phyloP scores from a whole-genome alignment of 92 coral and sea anemone genomes.

The Palythoa grandis region DNA sequence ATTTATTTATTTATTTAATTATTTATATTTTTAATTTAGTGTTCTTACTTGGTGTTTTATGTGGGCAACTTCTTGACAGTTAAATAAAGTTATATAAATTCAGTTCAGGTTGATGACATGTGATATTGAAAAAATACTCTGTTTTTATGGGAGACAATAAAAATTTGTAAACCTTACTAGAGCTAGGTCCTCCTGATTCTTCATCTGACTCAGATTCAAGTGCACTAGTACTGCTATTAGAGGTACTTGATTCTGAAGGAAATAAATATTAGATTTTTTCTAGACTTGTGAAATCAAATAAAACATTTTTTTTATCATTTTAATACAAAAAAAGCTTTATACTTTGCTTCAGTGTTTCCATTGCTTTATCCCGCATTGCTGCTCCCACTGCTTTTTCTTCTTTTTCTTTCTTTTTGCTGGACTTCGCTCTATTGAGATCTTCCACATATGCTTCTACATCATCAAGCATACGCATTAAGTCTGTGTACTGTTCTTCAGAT shows the following conservation, averaged over 20 bases:
- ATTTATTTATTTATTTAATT: neutral
- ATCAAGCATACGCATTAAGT: slow-evolving; percentile 13
- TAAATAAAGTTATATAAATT: neutral
- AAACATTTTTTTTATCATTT: neutral
- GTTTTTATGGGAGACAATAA: slow-evolving; percentile 4
- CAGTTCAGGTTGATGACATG: slow-evolving; percentile 8
- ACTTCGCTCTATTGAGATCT: slow-evolving; percentile 16
- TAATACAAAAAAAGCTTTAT: slow-evolving; percentile 5
- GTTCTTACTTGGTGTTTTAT: slow-evolving; percentile 9
- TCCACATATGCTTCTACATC: slow-evolving; percentile 18
- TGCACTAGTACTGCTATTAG: slow-evolving; percentile 16
- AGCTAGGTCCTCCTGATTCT: slow-evolving; percentile 23
- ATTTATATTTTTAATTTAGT: slow-evolving; percentile 5
- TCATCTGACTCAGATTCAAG: slow-evolving; percentile 11
- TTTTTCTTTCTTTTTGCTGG: slow-evolving; percentile 14
- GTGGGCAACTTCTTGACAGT: neutral
- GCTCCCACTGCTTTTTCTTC: slow-evolving; percentile 18
- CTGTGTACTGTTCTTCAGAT: slow-evolving; percentile 29
- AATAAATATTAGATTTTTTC: neutral
- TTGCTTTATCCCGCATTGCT: slow-evolving; percentile 18
- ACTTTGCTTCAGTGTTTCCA: slow-evolving; percentile 33
- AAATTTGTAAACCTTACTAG: slow-evolving; percentile 12
- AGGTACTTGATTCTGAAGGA: slow-evolving; percentile 24
- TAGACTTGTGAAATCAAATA: slow-evolving; percentile 3
- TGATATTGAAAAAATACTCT: slow-evolving; percentile 6